phyloP scores from a whole-genome alignment of 1,140 invertebrate species.

The Ostrea denselamellosa region DNA sequence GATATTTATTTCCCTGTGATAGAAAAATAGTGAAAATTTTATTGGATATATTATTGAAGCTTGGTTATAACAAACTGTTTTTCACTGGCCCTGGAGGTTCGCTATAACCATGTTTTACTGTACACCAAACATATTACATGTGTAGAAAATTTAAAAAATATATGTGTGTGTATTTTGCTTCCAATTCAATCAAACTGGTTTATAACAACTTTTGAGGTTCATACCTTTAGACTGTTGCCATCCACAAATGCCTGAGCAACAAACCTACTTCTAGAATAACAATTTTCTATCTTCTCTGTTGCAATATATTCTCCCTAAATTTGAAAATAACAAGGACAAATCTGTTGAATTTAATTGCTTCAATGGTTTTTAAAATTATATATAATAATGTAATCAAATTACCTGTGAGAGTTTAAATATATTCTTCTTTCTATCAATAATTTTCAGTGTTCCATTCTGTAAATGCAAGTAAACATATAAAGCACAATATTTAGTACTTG shows the following conservation, averaged over 20 bases:
- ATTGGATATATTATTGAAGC: too few species aligned
- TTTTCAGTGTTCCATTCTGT: conserved; percentile 95
- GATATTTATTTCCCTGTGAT: too few species aligned
- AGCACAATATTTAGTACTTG: background rate
- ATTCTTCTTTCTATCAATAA: conserved; percentile 97
- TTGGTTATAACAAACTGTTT: background rate
- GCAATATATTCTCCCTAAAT: conserved; percentile 96
- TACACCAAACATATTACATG: background rate
- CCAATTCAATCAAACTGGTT: too few species aligned
- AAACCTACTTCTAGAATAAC: conserved; percentile 94
- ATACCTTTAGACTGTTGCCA: conserved; percentile 93
- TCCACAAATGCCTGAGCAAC: conserved; percentile 98
- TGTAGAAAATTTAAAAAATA: background rate
- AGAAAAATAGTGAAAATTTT: too few species aligned
- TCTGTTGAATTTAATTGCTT: background rate
- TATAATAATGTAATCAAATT: background rate
- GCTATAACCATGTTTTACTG: background rate
- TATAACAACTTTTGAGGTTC: background rate
- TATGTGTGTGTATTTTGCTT: background rate
- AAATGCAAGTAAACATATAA: conserved; percentile 67
- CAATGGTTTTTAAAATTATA: background rate
- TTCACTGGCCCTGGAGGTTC: background rate
- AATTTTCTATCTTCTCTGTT: conserved; percentile 98
- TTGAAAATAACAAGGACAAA: background rate
- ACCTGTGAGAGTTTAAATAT: conserved; percentile 96